Evolutionary conservation across 2,797 vertebrate species (phyloP).

Genomic region (Pipistrellus pygmaeus): DNA sequence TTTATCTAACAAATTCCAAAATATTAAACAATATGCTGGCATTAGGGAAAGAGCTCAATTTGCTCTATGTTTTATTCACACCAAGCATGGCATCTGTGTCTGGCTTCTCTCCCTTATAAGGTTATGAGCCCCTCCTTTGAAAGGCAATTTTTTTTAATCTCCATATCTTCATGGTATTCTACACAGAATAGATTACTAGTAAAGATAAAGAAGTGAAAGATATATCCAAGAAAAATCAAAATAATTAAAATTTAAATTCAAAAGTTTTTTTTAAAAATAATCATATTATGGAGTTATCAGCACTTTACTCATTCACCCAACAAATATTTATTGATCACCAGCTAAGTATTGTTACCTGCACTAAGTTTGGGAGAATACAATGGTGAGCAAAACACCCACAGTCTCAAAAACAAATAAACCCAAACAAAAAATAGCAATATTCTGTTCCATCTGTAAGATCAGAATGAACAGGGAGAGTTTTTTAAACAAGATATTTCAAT

Average conservation of each 20-base stretch:
- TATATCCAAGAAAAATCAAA: not conserved
- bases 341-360: not conserved
- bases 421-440: not conserved
- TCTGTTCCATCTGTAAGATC: not conserved
- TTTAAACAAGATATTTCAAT: not conserved
- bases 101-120: not conserved
- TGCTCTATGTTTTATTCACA: not conserved
- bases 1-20: conserved; percentile 23
- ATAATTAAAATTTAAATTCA: not conserved
- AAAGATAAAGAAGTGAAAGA: not conserved
- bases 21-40: not conserved
- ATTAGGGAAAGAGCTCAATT: not conserved
- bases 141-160: not conserved
- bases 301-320: not conserved
- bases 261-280: not conserved
- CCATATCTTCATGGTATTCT: not conserved
- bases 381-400: not conserved
- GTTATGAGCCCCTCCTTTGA: not conserved
- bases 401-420: not conserved
- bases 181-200: not conserved
- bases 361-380: not conserved
- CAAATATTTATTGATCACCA: not conserved
- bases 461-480: not conserved
- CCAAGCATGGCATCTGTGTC: not conserved
- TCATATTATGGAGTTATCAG: not conserved